Percentiles rank a stretch among this genome's conserved stretches.
Conservation (phyloP, 2,797 vertebrate genomes). For the Acanthurus tractus region DNA sequence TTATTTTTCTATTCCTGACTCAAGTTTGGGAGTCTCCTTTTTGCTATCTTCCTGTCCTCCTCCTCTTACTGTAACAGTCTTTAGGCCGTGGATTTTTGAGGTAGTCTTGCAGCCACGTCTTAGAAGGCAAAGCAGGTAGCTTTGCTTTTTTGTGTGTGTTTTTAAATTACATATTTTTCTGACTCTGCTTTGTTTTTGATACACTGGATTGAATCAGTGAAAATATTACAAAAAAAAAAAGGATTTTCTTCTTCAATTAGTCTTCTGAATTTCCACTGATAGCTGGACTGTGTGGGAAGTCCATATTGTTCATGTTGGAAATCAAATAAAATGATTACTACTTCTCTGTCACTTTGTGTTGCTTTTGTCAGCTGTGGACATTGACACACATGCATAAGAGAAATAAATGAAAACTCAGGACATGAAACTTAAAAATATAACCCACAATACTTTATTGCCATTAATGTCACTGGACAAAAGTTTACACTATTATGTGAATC, state of each 20-base stretch:
- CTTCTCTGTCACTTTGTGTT: slow-evolving; percentile 32
- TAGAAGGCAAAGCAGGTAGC: slow-evolving; percentile 67
- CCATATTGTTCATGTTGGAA: slow-evolving; percentile 54
- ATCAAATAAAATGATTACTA: slow-evolving; percentile 67
- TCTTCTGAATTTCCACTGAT: slow-evolving; percentile 54
- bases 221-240: slow-evolving; percentile 60
- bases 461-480: slow-evolving; percentile 87
- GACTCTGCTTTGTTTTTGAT: slow-evolving; percentile 79
- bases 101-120: slow-evolving; percentile 63
- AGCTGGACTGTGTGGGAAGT: slow-evolving; percentile 36
- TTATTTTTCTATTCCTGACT: slow-evolving; percentile 88
- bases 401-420: slow-evolving; percentile 37
- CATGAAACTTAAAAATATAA: slow-evolving; percentile 87
- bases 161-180: slow-evolving; percentile 84
- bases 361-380: slow-evolving; percentile 11
- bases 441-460: slow-evolving; percentile 95
- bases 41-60: slow-evolving; percentile 80
- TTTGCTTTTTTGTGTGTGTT: slow-evolving; percentile 77
- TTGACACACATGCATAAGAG: neutral
- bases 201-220: slow-evolving; percentile 71
- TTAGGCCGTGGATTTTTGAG: slow-evolving; percentile 65
- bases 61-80: slow-evolving; percentile 60
- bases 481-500: slow-evolving; percentile 78
- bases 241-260: slow-evolving; percentile 60
- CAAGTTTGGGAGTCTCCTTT: slow-evolving; percentile 83